These are phyloP conservation scores for Aromia moschata DNA, from an alignment of 2,888 invertebrate genomes.

Conservation along the genomic window DNA sequence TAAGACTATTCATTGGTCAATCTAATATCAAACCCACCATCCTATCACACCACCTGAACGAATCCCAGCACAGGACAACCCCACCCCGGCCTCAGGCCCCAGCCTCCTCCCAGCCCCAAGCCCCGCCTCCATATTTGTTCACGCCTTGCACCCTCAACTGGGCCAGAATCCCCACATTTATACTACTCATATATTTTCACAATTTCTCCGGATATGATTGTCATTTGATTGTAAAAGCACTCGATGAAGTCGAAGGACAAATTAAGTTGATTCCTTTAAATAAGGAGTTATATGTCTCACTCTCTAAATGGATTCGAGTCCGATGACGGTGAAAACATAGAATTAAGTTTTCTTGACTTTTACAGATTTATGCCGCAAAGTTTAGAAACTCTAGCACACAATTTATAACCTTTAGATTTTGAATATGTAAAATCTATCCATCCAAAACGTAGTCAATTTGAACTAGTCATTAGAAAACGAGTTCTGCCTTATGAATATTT, in stretches of 20 bases:
- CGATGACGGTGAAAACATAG: neutral
- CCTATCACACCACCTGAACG: too few species aligned
- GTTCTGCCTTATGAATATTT: slow-evolving; percentile 6
- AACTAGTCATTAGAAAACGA: neutral
- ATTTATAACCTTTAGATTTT: neutral
- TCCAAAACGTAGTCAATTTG: neutral
- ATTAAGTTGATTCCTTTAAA: neutral
- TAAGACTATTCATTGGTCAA: too few species aligned
- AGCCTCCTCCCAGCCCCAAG: too few species aligned
- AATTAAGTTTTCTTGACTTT: neutral
- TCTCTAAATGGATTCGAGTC: neutral
- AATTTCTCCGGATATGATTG: slow-evolving; percentile 8
- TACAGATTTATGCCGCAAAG: neutral
- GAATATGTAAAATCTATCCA: neutral
- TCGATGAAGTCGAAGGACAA: neutral
- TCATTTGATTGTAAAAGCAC: neutral
- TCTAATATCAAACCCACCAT: too few species aligned
- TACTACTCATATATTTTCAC: slow-evolving; percentile 13
- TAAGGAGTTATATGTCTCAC: slow-evolving; percentile 4
- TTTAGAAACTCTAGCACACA: neutral
- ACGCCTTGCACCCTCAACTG: too few species aligned
- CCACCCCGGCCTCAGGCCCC: too few species aligned
- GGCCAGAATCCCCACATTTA: too few species aligned
- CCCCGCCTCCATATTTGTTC: too few species aligned
- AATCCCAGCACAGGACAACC: too few species aligned